These are phyloP conservation scores for Hirundichthys speculiger DNA, from an alignment of 2,113 vertebrate species.

Conservation along the genomic window DNA sequence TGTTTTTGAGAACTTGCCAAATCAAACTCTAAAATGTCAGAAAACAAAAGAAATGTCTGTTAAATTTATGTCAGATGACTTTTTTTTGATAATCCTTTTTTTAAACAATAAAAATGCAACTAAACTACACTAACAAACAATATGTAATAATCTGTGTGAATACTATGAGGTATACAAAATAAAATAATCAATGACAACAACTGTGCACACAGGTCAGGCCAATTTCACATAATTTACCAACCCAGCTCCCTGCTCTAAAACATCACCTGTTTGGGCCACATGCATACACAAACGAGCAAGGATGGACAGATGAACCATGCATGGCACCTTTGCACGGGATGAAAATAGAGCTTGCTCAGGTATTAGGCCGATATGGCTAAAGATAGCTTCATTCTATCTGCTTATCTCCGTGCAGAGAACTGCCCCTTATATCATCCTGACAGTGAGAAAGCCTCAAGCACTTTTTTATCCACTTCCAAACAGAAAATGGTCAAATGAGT, in stretches of 20 bases:
- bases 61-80: no score
- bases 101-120: no score
- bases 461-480: slow-evolving; percentile 16
- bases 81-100: no score
- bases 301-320: slow-evolving; percentile 16
- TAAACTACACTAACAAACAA: no score
- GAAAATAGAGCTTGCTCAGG: slow-evolving; percentile 64
- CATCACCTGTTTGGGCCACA: slow-evolving; percentile 20
- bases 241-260: not conserved
- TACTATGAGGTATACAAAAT: no score
- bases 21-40: no score
- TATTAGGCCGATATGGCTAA: slow-evolving; percentile 76
- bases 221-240: not conserved
- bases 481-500: slow-evolving; percentile 1
- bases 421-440: slow-evolving; percentile 16
- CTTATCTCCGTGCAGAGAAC: slow-evolving; percentile 62
- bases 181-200: no score
- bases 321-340: slow-evolving; percentile 52
- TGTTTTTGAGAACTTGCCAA: no score
- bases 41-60: no score
- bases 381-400: slow-evolving; percentile 78
- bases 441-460: slow-evolving; percentile 5
- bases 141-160: no score
- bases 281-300: slow-evolving; percentile 24
- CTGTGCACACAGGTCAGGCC: no score